Base-by-base conservation (phyloP, 2,888 invertebrate genomes). In the Meiosimyza platycephala region DNA sequence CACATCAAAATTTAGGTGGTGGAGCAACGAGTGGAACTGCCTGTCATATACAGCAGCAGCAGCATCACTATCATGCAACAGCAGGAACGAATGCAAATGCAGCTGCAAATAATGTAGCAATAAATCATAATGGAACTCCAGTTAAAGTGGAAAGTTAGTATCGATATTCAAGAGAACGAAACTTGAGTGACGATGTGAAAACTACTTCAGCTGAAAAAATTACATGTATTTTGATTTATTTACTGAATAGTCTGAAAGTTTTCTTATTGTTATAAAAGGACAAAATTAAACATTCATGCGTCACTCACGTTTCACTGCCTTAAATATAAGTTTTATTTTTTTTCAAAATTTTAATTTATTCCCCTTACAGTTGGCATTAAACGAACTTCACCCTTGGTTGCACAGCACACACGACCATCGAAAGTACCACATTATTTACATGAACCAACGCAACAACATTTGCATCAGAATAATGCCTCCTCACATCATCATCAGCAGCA, bases 371-470 rank as follows among this genome's bases (percentile, higher is more conserved):
- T 84, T 77, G 86, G 86, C 28, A 77, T 85, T 22, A 90, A 90
- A 80, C 85, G 90, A 60, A 88, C 89, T 54, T 89, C 90, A 1
- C 89, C 90, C 3, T 82, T 89, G 71, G 88, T 89, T 47, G 65
- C 81, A 4, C 68, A 68, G 28, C 88, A 89, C 68, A 84, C 88
- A 47, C 85, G 89, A 55, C 88, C 88, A 60, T 80, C 86, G 15
- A 87, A 89, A 76, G 86, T 89, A 73, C 79, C 87, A 16, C 86
- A 86, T 74, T 87, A 84, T 73, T 80, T 85, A 0, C 81, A 81
- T 63, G 78, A 78, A 9, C 55, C 73, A 59, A n/a, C 67, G 51
- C 67, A 72, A 33, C 79, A 80, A 18, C 76, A 78, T n/a, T 72
- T 66, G 11, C 54, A 18, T 72, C 72, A 70, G 73, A 50, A 72